Evolutionary conservation across 2,113 vertebrate genomes (phyloP), one percentile per base, ranked within the genome.

Genomic region (Corythornis cristatus): DNA sequence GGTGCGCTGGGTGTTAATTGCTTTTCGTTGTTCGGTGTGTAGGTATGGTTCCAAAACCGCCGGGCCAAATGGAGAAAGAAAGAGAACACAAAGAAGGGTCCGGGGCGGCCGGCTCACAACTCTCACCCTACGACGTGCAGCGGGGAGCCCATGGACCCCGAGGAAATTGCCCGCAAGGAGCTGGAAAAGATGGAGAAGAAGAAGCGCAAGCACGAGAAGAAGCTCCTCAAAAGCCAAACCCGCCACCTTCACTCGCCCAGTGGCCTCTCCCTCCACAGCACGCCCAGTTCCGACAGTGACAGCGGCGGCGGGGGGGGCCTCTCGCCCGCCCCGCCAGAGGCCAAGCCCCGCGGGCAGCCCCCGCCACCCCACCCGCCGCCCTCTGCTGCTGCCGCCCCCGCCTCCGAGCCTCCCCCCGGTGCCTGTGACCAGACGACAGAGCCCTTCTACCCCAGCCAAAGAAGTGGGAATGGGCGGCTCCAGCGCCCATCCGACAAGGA

Each of bases 21-120:
- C 95, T 97, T 97, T 89, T 97, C 88, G 85, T 97, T 97, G 58
- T 92, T 96, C 97, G 96, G 89, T 98, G 92, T 97, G 93, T 97
- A 99, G 99, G 99, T 99, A 37, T 99, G 99, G 99, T 99, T 99
- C 97, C 99, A 99, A 98, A 99, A 99, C 91, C 99, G 99, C 88
- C 98, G 99, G 94, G 99, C 99, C 92, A 99, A 99, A 92, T 99
- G 99, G 99, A 98, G 99, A 95, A 99, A 99, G 98, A 99, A 99
- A 94, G 99, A 99, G 68, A 99, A 99, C 97, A 99, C 99, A 25
- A 99, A 99, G 98, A 99, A 99, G 46, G 99, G 99, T 65, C 99
- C 99, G 1, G 99, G 99, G 84, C 97, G 99, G 97, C 99, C 99
- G 48, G 99, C 99, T 14, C 99, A 99, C 98, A 99, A 99, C 98